phyloP scores from a whole-genome alignment of 2,888 invertebrate genomes.

The Thyatira batis region DNA sequence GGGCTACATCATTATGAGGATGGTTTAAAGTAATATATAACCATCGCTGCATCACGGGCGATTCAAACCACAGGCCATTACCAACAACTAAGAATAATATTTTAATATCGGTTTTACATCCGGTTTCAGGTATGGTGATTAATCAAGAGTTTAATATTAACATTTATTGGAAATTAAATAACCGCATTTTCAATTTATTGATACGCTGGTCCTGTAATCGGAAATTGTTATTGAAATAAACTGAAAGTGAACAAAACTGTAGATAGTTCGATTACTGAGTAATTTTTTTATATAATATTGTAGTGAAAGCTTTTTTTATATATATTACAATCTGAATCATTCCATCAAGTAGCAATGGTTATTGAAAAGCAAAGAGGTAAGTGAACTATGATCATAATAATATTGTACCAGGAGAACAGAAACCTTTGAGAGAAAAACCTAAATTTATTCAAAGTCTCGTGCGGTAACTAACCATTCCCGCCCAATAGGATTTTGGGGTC shows the following conservation, averaged over 20 bases:
- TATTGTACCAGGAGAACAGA: background rate
- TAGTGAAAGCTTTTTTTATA: no score
- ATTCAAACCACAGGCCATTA: constrained; percentile 37
- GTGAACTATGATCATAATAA: background rate
- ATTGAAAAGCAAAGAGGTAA: no score
- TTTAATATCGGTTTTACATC: constrained; percentile 29
- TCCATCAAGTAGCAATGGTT: no score
- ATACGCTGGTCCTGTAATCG: background rate
- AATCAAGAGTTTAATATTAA: constrained; percentile 11
- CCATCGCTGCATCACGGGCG: constrained; percentile 23
- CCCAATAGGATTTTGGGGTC: background rate
- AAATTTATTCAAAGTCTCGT: background rate
- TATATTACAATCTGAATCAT: no score
- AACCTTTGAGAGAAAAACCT: background rate
- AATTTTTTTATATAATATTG: background rate
- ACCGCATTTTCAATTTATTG: background rate
- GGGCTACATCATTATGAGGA: no score
- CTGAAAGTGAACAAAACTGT: background rate
- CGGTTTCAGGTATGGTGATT: constrained; percentile 7
- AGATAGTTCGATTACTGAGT: background rate
- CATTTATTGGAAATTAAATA: background rate
- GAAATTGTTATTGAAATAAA: background rate
- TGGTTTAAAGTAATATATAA: no score
- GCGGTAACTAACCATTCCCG: constrained; percentile 1
- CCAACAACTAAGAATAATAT: constrained; percentile 25